A percentile compares a stretch with the other conserved stretches of the same genome.
Evolutionary conservation across 2,888 invertebrate species (phyloP).

Genomic region (Darwinula stevensoni): DNA sequence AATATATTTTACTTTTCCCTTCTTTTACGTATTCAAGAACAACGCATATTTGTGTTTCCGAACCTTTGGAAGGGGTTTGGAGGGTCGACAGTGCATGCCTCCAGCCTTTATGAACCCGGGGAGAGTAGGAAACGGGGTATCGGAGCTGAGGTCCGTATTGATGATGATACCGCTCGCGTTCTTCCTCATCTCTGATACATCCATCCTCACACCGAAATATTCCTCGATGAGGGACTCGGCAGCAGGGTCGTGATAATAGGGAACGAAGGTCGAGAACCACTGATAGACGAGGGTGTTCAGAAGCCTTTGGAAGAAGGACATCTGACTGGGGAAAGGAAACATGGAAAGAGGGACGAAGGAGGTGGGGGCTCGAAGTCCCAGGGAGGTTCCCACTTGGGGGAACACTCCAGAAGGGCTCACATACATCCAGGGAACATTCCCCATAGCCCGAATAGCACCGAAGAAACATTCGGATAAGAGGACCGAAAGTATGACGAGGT

Average conservation of each 20-base stretch:
- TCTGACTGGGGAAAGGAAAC: slow-evolving; percentile 20
- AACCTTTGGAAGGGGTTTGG: slow-evolving; percentile 1
- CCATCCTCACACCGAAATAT: not conserved
- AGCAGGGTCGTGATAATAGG: too few species aligned
- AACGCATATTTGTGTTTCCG: too few species aligned
- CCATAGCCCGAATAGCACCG: too few species aligned
- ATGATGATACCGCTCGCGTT: slow-evolving; percentile 5
- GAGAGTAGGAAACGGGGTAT: not conserved
- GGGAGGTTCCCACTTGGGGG: not conserved
- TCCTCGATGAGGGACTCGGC: too few species aligned
- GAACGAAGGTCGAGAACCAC: slow-evolving; percentile 13
- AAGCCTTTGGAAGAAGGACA: slow-evolving; percentile 23
- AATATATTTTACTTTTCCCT: too few species aligned
- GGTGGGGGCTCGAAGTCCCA: not conserved
- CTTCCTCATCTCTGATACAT: slow-evolving; percentile 5
- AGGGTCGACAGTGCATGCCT: slow-evolving; percentile 5
- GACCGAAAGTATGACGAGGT: too few species aligned
- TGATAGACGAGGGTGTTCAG: slow-evolving; percentile 19
- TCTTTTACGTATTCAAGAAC: too few species aligned
- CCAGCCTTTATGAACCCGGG: not conserved
- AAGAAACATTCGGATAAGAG: too few species aligned
- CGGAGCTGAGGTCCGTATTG: not conserved
- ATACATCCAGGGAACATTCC: too few species aligned
- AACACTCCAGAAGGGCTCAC: not conserved
- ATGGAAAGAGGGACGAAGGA: slow-evolving; percentile 20